Percentiles rank a stretch among this genome's conserved stretches.
phyloP scores from a whole-genome alignment of 2,113 vertebrate species.

The Elephas maximus region DNA sequence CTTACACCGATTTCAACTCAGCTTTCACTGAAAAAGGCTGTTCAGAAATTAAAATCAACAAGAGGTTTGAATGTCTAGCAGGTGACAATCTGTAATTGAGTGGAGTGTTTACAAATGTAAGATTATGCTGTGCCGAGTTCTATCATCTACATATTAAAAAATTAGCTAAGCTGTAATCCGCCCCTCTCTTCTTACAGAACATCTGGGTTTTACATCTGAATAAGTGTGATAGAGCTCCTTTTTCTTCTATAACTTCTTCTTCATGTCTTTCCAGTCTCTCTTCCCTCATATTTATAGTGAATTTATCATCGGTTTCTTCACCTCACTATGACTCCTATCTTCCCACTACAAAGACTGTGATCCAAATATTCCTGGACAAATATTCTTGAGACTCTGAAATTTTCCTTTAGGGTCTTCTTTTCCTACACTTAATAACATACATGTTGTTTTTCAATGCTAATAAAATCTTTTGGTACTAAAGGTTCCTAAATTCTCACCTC shows the following conservation, averaged over 20 bases:
- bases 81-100: neutral
- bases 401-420: constrained; percentile 45
- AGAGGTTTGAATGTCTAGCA: constrained; percentile 50
- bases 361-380: neutral
- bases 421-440: neutral
- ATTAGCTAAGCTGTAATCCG: neutral
- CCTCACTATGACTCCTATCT: neutral
- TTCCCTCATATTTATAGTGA: neutral
- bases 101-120: neutral
- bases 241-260: neutral
- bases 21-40: constrained; percentile 11
- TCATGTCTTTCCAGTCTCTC: neutral
- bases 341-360: neutral
- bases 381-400: neutral
- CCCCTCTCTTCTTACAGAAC: neutral
- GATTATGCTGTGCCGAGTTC: neutral
- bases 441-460: neutral
- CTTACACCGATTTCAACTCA: neutral
- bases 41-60: constrained; percentile 49
- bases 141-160: neutral
- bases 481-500: neutral
- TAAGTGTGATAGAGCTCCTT: neutral
- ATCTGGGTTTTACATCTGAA: neutral
- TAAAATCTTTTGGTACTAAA: neutral
- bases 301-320: constrained; percentile 36